Evolutionary conservation across 1,140 invertebrate genomes (phyloP).

Genomic region (Drosophila rhopaloa): DNA sequence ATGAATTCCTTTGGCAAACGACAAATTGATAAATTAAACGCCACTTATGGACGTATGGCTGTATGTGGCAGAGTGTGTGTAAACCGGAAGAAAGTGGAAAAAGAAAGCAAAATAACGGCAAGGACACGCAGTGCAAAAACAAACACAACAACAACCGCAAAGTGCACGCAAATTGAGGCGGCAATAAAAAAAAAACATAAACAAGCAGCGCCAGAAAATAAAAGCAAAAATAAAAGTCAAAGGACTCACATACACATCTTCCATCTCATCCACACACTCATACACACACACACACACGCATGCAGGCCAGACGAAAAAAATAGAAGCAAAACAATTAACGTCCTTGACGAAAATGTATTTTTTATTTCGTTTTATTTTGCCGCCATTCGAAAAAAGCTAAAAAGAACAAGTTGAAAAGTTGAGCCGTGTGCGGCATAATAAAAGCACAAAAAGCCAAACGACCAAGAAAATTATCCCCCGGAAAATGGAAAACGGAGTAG

Average conservation of each 20-base stretch:
- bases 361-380: constrained; percentile 62
- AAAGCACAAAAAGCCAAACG: constrained; percentile 63
- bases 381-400: constrained; percentile 66
- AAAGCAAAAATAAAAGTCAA: constrained; percentile 77
- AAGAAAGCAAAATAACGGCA: constrained; percentile 70
- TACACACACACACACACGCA: constrained; percentile 20
- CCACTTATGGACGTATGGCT: constrained; percentile 60
- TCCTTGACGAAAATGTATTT: constrained; percentile 80
- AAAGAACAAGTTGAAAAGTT: constrained; percentile 69
- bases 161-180: constrained; percentile 78
- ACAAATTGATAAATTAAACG: constrained; percentile 83
- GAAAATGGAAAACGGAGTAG: not conserved
- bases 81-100: constrained; percentile 47
- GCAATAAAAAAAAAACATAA: constrained; percentile 72
- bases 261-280: constrained; percentile 8
- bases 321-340: constrained; percentile 84
- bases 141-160: constrained; percentile 53
- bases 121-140: constrained; percentile 66
- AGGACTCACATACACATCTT: constrained; percentile 44
- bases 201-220: constrained; percentile 55
- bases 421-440: constrained; percentile 66
- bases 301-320: constrained; percentile 65
- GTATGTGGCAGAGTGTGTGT: not conserved
- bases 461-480: constrained; percentile 68
- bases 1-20: constrained; percentile 80